Conservation (phyloP, 1,140 invertebrate genomes). For the Potamilus streckersoni region DNA sequence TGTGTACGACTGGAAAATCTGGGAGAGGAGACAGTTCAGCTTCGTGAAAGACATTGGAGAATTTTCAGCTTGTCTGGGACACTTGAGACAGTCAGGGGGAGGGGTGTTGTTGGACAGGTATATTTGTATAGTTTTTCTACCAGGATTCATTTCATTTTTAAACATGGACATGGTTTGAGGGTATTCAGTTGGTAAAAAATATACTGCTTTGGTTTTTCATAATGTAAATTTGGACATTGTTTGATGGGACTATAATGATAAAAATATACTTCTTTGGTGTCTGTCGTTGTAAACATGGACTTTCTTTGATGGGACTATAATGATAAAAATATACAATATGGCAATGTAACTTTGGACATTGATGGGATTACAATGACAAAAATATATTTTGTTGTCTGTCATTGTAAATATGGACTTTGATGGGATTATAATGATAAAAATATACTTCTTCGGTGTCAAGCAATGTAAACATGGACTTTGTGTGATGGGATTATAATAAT, state of each 20-base stretch:
- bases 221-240: too few species aligned
- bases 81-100: slow-evolving; percentile 92
- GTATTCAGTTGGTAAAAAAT: background rate
- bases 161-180: background rate
- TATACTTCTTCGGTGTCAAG: too few species aligned
- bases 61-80: slow-evolving; percentile 96
- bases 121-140: background rate
- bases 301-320: too few species aligned
- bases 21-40: slow-evolving; percentile 87
- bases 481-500: too few species aligned
- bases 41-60: slow-evolving; percentile 95
- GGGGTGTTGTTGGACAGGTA: slow-evolving; percentile 84
- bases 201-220: background rate
- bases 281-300: too few species aligned
- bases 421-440: too few species aligned
- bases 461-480: too few species aligned
- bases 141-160: background rate
- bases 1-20: slow-evolving; percentile 96
- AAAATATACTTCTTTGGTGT: too few species aligned
- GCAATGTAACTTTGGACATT: too few species aligned
- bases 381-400: background rate
- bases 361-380: background rate
- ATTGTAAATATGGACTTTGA: too few species aligned
- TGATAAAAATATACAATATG: too few species aligned
- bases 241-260: too few species aligned